Percentiles rank a stretch among this genome's conserved stretches.
phyloP scores from a whole-genome alignment of 2,113 vertebrate species.

The Podarcis raffonei region DNA sequence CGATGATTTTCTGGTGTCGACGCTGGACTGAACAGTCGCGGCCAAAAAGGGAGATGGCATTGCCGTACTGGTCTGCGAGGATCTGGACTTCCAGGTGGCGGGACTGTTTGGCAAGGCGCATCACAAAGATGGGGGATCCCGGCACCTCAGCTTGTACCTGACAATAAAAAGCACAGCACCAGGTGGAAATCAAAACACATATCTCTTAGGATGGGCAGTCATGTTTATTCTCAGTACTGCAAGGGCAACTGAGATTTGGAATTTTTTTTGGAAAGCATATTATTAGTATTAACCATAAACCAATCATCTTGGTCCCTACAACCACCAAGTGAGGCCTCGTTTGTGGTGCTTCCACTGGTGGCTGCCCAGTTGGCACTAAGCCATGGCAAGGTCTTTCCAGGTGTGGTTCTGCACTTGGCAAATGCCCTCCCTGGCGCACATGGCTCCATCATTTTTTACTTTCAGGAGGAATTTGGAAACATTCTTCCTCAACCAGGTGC shows the following conservation, averaged over 20 bases:
- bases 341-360: too few relatives aligned
- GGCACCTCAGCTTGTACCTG: slow-evolving; percentile 97
- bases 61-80: slow-evolving; percentile 95
- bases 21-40: slow-evolving; percentile 97
- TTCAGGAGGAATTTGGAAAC: too few relatives aligned
- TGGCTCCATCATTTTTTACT: too few relatives aligned
- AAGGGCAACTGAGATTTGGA: neutral
- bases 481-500: too few relatives aligned
- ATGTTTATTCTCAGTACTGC: neutral
- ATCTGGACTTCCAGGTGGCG: slow-evolving; percentile 98
- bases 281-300: too few relatives aligned
- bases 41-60: slow-evolving; percentile 96
- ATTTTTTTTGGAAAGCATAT: too few relatives aligned
- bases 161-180: slow-evolving; percentile 4
- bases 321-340: too few relatives aligned
- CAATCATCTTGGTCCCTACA: too few relatives aligned
- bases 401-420: too few relatives aligned
- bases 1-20: slow-evolving; percentile 98
- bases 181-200: neutral
- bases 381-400: too few relatives aligned
- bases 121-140: slow-evolving; percentile 96
- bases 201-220: slow-evolving; percentile 27
- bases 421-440: too few relatives aligned
- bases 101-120: slow-evolving; percentile 95
- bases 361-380: too few relatives aligned